Conservation (phyloP, 2,797 vertebrate genomes). For the Liasis olivaceus region DNA sequence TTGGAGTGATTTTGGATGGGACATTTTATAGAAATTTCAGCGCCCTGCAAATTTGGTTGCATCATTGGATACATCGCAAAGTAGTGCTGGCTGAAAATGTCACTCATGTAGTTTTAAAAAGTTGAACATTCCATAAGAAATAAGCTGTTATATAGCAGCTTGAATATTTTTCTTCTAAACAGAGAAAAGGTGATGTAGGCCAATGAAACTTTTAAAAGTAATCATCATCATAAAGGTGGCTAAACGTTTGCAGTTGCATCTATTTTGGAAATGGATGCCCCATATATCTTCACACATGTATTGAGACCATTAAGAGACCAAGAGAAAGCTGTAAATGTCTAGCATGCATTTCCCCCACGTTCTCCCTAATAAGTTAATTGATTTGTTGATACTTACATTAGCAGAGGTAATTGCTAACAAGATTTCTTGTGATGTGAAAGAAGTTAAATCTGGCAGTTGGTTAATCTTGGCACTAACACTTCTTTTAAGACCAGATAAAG, state of each 20-base stretch:
- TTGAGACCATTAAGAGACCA: not conserved
- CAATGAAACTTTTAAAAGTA: not conserved
- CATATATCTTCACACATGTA: not conserved
- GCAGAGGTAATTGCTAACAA: not conserved
- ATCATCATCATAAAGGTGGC: too few species aligned
- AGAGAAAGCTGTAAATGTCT: not conserved
- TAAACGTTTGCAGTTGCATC: not conserved
- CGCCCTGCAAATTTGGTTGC: constrained; percentile 36
- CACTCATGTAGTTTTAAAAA: constrained; percentile 16
- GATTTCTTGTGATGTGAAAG: not conserved
- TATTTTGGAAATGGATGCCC: not conserved
- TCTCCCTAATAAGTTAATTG: not conserved
- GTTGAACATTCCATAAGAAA: constrained; percentile 39
- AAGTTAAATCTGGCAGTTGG: not conserved
- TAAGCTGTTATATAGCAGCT: constrained; percentile 55
- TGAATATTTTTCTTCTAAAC: constrained; percentile 58
- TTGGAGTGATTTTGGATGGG: not conserved
- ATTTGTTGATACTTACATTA: not conserved
- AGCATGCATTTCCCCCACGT: not conserved
- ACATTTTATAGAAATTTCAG: constrained; percentile 21
- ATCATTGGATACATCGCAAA: constrained; percentile 21
- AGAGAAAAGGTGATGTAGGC: constrained; percentile 40
- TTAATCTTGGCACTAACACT: not conserved
- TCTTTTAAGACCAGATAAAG: not conserved
- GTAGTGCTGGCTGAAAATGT: constrained; percentile 49